phyloP scores from a whole-genome alignment of 2,113 vertebrate genomes.

The Setophaga petechia region DNA sequence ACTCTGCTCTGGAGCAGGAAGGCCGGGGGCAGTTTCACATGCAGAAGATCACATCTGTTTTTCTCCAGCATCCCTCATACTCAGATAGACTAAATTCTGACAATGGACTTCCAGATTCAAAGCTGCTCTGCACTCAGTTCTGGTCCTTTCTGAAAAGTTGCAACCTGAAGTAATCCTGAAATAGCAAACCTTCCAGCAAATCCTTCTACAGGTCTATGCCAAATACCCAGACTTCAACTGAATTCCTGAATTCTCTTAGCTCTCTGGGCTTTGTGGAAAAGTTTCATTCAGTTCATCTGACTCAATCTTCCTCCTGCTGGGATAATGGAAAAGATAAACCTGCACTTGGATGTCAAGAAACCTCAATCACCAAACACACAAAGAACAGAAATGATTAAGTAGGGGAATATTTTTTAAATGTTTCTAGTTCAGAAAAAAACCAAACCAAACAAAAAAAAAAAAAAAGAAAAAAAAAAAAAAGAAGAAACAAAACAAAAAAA shows the following conservation, averaged over 20 bases:
- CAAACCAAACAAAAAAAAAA: too few species aligned
- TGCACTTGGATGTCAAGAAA: neutral
- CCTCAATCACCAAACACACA: neutral
- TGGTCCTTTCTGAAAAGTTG: neutral
- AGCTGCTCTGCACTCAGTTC: neutral
- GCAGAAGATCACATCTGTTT: neutral
- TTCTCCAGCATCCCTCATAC: neutral
- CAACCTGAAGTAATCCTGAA: neutral
- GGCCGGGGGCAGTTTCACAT: neutral
- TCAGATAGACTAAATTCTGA: neutral
- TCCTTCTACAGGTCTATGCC: neutral
- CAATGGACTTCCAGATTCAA: neutral
- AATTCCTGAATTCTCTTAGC: neutral
- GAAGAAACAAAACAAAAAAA: neutral
- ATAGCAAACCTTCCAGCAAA: neutral
- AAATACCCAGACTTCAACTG: fast-evolving
- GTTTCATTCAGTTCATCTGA: neutral
- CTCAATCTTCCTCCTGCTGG: neutral
- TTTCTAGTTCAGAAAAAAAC: neutral
- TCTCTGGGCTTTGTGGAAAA: neutral
- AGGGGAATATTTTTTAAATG: neutral
- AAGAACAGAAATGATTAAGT: neutral
- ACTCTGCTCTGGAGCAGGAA: neutral
- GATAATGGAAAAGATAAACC: neutral
- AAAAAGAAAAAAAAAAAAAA: neutral